Base-by-base conservation (phyloP, 2,888 invertebrate species). In the Chorisops tibialis region DNA sequence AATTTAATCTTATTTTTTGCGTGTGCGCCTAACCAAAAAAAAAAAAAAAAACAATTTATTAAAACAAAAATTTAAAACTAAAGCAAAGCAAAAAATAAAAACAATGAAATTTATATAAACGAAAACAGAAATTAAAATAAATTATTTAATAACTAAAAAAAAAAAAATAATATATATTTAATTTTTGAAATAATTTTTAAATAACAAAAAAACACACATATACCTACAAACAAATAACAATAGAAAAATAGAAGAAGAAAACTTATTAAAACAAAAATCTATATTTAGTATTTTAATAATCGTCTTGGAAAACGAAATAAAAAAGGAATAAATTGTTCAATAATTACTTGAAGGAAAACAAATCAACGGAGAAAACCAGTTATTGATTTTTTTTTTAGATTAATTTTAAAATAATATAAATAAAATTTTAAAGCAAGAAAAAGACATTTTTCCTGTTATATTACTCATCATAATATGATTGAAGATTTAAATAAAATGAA, bases 401-500 rank as follows among this genome's bases (percentile, higher is more conserved):
- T 30, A 30, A 30, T 30, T 30, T 30, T 30, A 30, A 30, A 5
- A 30, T 7, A 7, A 30, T 30, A 30, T 30, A 30, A 30, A 30
- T 1, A 24, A 30, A 30, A 30, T 2, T 30, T 30, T 30, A 39
- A 16, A 56, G 45, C 56, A 56, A 43, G 11, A 45, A 56, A 56
- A 54, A 56, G 56, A 56, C 56, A 43, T 39, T 39, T 39, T 22
- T 39, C 21, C 39, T 54, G 41, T 54, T 54, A 39, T 35, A 35
- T 16, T 38, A 5, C 50, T 35, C 7, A 50, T 35, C 14, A 50
- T 11, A 38, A 37, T 18, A 56, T 6, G 35, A 50, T 16, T 14
- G 18, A 50, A 16, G 9, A 50, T 35, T 18, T n/a, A 16, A 30
- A 30, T 16, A n/a, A 45, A 30, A 21, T n/a, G 24, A 43, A 30